phyloP scores from a whole-genome alignment of 2,797 vertebrate genomes.

The Phaenicophaeus curvirostris region DNA sequence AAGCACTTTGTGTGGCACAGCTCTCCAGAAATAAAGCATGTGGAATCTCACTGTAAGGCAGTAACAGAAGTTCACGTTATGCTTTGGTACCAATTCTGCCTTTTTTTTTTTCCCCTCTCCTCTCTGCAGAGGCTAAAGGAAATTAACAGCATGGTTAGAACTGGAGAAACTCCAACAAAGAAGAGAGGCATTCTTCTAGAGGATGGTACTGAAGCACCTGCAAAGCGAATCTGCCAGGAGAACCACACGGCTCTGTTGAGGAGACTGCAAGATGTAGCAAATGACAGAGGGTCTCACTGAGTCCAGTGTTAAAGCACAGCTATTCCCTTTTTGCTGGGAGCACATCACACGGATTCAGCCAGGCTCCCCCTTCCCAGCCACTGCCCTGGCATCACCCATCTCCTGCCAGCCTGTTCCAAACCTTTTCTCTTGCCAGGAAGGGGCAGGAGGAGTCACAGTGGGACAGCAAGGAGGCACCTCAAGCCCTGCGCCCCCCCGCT shows the following conservation, averaged over 20 bases:
- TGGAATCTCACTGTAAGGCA: neutral
- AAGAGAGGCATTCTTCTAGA: constrained; percentile 88
- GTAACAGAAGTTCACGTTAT: neutral
- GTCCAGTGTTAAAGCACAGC: neutral
- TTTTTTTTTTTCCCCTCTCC: rapidly evolving
- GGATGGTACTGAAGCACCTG: constrained; percentile 85
- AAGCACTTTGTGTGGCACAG: too few species aligned
- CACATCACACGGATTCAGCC: rapidly evolving
- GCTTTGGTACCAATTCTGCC: neutral
- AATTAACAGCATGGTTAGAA: constrained; percentile 95
- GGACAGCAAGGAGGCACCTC: rapidly evolving
- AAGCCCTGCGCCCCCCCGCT: rapidly evolving
- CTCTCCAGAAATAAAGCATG: neutral
- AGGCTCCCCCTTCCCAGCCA: neutral
- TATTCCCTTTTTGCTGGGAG: neutral
- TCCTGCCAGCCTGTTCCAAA: neutral
- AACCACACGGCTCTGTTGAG: constrained; percentile 87
- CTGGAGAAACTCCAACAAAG: constrained; percentile 90
- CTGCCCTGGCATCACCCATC: rapidly evolving
- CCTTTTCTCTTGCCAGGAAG: rapidly evolving
- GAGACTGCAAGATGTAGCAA: constrained; percentile 91
- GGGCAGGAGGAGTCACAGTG: neutral
- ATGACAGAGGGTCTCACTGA: constrained; percentile 90
- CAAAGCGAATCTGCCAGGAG: constrained; percentile 90
- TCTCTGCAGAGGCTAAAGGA: constrained; percentile 86